A percentile compares a stretch with the other conserved stretches of the same genome.
Conservation (phyloP, 2,113 vertebrate species). For the Tenebrosternarchus preto region DNA sequence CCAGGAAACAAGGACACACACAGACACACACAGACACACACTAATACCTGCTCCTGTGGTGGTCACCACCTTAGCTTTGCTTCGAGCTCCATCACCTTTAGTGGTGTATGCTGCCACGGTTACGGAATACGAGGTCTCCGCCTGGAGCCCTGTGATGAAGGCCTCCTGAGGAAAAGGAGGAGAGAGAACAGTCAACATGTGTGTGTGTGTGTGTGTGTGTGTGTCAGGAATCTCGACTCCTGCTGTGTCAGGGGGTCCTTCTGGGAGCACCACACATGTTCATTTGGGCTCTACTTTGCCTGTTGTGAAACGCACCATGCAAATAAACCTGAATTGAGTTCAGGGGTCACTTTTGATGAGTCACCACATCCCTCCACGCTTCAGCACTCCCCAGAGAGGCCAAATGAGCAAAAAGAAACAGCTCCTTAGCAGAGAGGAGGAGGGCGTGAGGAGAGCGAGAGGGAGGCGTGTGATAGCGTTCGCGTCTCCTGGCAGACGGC, state of each 20-base stretch:
- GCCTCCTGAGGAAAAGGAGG: conserved; percentile 73
- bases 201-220: conserved; percentile 3
- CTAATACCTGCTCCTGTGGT: conserved; percentile 86
- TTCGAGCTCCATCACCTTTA: conserved; percentile 91
- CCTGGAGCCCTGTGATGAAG: conserved; percentile 82
- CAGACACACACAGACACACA: not conserved
- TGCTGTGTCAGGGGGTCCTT: too few relatives aligned
- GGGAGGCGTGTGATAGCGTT: too few relatives aligned
- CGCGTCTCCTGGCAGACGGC: too few relatives aligned
- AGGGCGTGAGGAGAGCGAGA: too few relatives aligned
- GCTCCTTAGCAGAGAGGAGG: not conserved
- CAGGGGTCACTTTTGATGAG: too few relatives aligned
- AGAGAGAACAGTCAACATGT: conserved; percentile 34
- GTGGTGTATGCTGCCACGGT: conserved; percentile 92
- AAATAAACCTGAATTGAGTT: too few relatives aligned
- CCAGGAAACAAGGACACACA: not conserved
- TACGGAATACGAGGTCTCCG: conserved; percentile 91
- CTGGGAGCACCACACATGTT: too few relatives aligned
- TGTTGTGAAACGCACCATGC: too few relatives aligned
- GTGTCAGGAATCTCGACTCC: too few relatives aligned
- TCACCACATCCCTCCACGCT: not conserved
- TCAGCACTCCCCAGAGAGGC: not conserved
- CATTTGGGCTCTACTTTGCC: too few relatives aligned
- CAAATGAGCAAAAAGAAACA: not conserved
- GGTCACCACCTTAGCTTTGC: conserved; percentile 89